Evolutionary conservation across 2,113 vertebrate species (phyloP), one percentile per base, ranked within the genome.

Genomic region (Pomatostomus ruficeps): DNA sequence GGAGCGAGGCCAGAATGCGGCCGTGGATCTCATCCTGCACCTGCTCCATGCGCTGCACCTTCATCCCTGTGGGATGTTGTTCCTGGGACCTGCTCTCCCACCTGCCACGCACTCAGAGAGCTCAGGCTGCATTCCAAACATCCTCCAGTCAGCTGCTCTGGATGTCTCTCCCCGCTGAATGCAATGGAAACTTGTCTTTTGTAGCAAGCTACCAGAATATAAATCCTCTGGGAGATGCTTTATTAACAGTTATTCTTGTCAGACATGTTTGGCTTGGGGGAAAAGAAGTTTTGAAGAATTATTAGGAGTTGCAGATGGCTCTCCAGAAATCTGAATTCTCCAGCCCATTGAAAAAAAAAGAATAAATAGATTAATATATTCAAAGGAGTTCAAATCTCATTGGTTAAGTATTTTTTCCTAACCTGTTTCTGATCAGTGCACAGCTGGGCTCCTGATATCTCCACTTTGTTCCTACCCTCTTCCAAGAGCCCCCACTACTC

Each of bases 181-280:
- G 82, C 73, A 74, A 31, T 74, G 82, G 88, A 93, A 93, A 33
- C 36, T 88, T 5, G 12, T 61, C 81, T 90, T 88, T 92, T 88
- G 43, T 71, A 96, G 78, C 57, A 46, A 78, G 86, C 93, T 96
- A 92, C 95, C 93, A 91, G 76, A 67, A 90, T 84, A 87, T 89
- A 90, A 97, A 94, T 95, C 96, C 89, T 91, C 43, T 23, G 80
- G 79, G 94, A 95, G 76, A 66, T 0, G 0, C 62, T 93, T 93
- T 76, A 94, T 96, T 94, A 95, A 68, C 89, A 94, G 87, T 94
- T 97, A 93, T 96, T 92, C 70, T 90, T 85, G 76, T 81, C 62
- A 66, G 90, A 78, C 57, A 18, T 90, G 46, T 92, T 82, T 95
- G 85, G 87, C 95, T 93, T 78, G 65, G 29, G 52, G 61, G 13